A percentile compares a stretch with the other conserved stretches of the same genome.
These are phyloP conservation scores for Scophthalmus maximus DNA, from an alignment of 2,113 vertebrate genomes.

Conservation along the genomic window DNA sequence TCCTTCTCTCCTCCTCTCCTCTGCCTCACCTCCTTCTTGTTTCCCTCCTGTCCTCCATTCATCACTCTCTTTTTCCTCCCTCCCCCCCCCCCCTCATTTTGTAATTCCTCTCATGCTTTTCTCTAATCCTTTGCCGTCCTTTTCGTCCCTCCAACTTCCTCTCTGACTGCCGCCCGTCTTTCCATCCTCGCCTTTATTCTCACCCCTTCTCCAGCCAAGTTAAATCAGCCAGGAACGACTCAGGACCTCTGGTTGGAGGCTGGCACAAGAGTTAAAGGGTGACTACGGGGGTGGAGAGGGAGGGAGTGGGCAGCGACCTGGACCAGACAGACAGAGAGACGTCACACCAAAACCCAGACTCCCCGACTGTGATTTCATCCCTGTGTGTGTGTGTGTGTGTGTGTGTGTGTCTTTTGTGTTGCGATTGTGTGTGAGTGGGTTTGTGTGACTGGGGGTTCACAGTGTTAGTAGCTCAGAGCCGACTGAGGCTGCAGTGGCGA, in stretches of 20 bases:
- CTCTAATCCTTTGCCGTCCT: background rate
- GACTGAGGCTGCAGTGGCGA: conserved; percentile 68
- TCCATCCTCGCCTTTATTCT: accelerated
- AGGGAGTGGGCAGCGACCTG: conserved; percentile 43
- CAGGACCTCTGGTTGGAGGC: conserved; percentile 18
- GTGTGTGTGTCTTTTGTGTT: conserved; percentile 24
- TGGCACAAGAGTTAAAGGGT: conserved; percentile 27
- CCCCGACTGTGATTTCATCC: conserved; percentile 44
- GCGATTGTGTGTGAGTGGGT: conserved; percentile 17
- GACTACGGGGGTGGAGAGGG: conserved; percentile 27
- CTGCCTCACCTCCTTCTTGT: conserved; percentile 6
- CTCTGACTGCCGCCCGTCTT: background rate
- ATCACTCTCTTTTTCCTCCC: background rate
- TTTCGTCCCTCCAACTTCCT: background rate
- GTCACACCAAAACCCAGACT: conserved; percentile 72
- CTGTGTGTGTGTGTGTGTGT: conserved; percentile 34
- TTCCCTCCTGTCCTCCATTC: background rate
- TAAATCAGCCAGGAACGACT: conserved; percentile 17
- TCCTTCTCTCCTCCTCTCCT: conserved; percentile 29
- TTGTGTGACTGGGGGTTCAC: conserved; percentile 63
- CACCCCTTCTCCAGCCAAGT: background rate
- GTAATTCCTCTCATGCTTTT: background rate
- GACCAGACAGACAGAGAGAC: conserved; percentile 72
- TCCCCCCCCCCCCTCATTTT: background rate
- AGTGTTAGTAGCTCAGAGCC: conserved; percentile 69